Percentiles rank a stretch among this genome's conserved stretches.
Evolutionary conservation across 2,797 vertebrate genomes (phyloP).

Genomic region (Scyliorhinus canicula): DNA sequence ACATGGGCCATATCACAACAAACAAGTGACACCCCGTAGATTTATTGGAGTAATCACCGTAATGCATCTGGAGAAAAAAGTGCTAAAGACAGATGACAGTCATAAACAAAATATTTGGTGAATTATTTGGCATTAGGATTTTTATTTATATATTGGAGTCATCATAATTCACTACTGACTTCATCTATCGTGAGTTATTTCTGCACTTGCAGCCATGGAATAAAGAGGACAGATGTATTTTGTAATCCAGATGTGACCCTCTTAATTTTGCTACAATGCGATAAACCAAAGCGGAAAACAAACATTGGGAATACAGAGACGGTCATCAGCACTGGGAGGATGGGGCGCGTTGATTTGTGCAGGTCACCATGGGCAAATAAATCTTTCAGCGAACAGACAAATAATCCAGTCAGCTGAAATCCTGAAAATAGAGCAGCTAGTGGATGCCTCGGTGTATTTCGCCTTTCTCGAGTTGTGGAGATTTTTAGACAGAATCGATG

Average conservation of each 20-base stretch:
- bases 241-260: neutral
- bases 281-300: neutral
- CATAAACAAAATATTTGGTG: neutral
- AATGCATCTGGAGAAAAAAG: neutral
- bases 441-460: too few species aligned
- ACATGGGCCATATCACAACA: neutral
- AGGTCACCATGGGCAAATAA: neutral
- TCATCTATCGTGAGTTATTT: neutral
- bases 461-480: too few species aligned
- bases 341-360: neutral
- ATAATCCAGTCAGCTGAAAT: neutral
- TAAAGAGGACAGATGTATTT: neutral
- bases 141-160: neutral
- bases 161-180: neutral
- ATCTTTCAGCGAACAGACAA: neutral
- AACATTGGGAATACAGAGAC: neutral
- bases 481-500: neutral
- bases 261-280: neutral
- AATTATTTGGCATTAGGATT: neutral
- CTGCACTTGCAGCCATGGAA: too few species aligned
- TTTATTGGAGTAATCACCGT: neutral
- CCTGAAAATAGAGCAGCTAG: neutral
- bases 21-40: neutral
- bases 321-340: neutral
- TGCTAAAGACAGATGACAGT: neutral